These are phyloP conservation scores for Drosophila phalerata DNA, from an alignment of 2,888 invertebrate species.

Conservation along the genomic window DNA sequence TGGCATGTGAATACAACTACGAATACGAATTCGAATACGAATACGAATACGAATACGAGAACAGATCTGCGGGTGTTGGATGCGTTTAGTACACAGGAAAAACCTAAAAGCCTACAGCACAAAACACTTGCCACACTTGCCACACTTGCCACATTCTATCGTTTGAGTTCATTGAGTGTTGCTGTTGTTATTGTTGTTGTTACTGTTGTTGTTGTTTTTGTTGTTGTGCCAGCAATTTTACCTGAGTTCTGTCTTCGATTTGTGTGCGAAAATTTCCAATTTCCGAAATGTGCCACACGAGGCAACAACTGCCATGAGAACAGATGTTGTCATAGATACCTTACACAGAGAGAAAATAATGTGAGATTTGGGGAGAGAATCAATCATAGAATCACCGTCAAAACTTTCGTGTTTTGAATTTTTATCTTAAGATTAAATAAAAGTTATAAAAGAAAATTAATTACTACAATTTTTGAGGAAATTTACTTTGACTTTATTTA, in stretches of 20 bases:
- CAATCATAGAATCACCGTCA: not conserved
- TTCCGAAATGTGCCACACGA: conserved; percentile 83
- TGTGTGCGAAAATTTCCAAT: conserved; percentile 85
- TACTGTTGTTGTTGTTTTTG: not conserved
- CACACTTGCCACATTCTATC: conserved; percentile 9
- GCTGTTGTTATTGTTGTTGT: too few relatives aligned
- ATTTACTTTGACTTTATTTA: too few relatives aligned
- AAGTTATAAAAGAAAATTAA: not conserved
- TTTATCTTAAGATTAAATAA: not conserved
- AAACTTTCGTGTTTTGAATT: not conserved
- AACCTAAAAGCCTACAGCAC: conserved; percentile 27
- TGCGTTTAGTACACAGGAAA: conserved; percentile 16
- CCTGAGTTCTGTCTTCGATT: conserved; percentile 30
- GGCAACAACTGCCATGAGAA: conserved; percentile 12
- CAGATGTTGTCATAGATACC: conserved; percentile 54
- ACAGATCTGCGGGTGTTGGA: conserved; percentile 32
- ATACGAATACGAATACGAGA: not conserved
- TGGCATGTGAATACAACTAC: conserved; percentile 22
- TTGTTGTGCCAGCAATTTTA: conserved; percentile 29
- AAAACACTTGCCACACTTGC: conserved; percentile 5
- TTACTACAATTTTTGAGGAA: too few relatives aligned
- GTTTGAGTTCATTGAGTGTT: conserved; percentile 1
- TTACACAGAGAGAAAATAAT: not conserved
- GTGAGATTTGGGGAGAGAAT: not conserved
- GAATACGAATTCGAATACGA: too few relatives aligned